Evolutionary conservation across 2,797 vertebrate genomes (phyloP).

Genomic region (Premnoplex brunnescens): DNA sequence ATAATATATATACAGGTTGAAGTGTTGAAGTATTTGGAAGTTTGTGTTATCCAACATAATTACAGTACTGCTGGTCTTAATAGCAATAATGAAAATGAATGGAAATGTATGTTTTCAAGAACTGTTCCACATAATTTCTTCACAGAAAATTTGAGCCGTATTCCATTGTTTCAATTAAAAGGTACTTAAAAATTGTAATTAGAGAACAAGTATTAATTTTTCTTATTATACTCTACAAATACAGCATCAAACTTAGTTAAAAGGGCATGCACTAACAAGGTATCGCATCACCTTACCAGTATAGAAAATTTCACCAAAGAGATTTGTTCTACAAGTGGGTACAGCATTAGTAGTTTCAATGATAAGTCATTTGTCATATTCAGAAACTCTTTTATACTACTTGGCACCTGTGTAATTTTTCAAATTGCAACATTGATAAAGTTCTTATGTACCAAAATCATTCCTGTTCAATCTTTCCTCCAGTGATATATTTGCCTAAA

Average conservation of each 20-base stretch:
- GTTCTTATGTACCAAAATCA: slow-evolving; percentile 48
- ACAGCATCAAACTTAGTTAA: slow-evolving; percentile 41
- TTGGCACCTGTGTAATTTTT: slow-evolving; percentile 54
- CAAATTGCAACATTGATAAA: slow-evolving; percentile 54
- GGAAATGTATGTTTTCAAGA: neutral
- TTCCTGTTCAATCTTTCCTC: slow-evolving; percentile 36
- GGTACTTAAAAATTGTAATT: neutral
- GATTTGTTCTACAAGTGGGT: slow-evolving; percentile 47
- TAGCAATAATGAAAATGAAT: neutral
- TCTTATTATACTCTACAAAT: neutral
- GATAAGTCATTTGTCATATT: slow-evolving; percentile 67
- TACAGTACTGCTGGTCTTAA: neutral
- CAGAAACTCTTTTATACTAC: slow-evolving; percentile 58
- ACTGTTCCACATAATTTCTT: neutral
- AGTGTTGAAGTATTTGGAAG: neutral
- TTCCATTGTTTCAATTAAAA: neutral
- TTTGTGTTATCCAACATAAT: neutral
- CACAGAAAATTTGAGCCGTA: neutral
- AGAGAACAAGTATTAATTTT: slow-evolving; percentile 25
- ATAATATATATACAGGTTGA: neutral
- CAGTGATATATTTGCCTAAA: neutral
- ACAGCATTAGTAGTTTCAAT: slow-evolving; percentile 30
- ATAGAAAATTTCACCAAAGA: slow-evolving; percentile 38
- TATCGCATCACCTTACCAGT: slow-evolving; percentile 32
- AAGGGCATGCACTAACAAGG: neutral